A percentile compares a stretch with the other conserved stretches of the same genome.
These are phyloP conservation scores for Tholera decimalis DNA, from an alignment of 2,888 invertebrate genomes.

Conservation along the genomic window DNA sequence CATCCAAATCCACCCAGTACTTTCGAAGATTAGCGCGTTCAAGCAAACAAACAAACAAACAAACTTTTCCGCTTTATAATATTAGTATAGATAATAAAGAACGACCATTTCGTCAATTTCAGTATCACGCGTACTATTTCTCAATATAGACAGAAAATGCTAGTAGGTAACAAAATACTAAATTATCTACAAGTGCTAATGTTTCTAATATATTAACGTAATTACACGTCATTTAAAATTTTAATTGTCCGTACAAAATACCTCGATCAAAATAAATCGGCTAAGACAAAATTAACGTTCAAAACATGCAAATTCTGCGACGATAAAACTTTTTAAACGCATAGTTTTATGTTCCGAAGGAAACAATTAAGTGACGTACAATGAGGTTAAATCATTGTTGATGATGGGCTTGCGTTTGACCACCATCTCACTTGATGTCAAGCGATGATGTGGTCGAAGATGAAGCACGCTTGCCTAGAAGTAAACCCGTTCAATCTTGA, in stretches of 20 bases:
- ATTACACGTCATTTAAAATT: slow-evolving; percentile 15
- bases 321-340: slow-evolving; percentile 39
- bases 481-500: too few relatives aligned
- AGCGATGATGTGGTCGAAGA: too few relatives aligned
- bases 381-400: slow-evolving; percentile 42
- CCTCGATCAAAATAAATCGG: background rate
- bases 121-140: background rate
- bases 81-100: too few relatives aligned
- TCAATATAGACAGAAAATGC: background rate
- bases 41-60: too few relatives aligned
- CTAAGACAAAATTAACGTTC: slow-evolving; percentile 19
- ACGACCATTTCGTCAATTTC: too few relatives aligned
- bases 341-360: slow-evolving; percentile 35
- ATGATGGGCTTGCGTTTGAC: too few relatives aligned
- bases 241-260: slow-evolving; percentile 1
- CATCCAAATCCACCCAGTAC: too few relatives aligned
- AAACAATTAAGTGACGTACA: slow-evolving; percentile 51
- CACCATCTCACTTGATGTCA: too few relatives aligned
- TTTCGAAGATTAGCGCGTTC: too few relatives aligned
- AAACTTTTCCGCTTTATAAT: too few relatives aligned
- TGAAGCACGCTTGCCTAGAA: too few relatives aligned
- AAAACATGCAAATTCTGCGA: slow-evolving; percentile 42
- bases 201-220: slow-evolving; percentile 21
- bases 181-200: slow-evolving; percentile 26
- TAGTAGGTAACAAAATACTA: background rate